Evolutionary conservation across 2,113 vertebrate genomes (phyloP).

Genomic region (Parus major): DNA sequence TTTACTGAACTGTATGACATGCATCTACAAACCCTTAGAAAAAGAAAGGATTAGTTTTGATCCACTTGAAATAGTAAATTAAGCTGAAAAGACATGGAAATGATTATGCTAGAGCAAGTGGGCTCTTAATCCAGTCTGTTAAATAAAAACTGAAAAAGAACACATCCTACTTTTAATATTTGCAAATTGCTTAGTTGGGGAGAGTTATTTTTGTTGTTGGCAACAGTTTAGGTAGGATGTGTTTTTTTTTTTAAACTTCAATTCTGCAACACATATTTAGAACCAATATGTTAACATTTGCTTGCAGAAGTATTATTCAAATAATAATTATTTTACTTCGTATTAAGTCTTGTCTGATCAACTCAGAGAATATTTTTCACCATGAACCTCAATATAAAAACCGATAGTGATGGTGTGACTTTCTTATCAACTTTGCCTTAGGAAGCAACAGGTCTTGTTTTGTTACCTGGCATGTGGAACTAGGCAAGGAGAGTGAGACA

Average conservation of each 20-base stretch:
- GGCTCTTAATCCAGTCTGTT: background rate
- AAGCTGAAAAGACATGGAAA: background rate
- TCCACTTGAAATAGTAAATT: background rate
- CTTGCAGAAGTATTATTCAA: background rate
- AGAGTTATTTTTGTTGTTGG: background rate
- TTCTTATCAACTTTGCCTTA: background rate
- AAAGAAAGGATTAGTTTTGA: background rate
- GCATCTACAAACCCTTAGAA: background rate
- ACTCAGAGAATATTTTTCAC: background rate
- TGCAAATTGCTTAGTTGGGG: background rate
- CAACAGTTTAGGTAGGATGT: background rate
- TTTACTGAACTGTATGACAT: background rate
- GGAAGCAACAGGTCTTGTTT: background rate
- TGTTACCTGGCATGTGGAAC: background rate
- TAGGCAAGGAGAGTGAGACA: background rate
- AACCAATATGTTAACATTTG: background rate
- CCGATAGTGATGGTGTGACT: background rate
- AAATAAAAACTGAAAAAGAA: constrained; percentile 21
- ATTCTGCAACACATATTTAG: background rate
- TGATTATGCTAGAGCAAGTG: background rate
- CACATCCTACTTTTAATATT: background rate
- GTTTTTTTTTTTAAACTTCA: background rate
- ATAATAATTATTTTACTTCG: background rate
- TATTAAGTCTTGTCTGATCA: background rate
- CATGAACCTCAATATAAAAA: background rate